phyloP scores from a whole-genome alignment of 2,888 invertebrate species.

The Hypercompe scribonia region DNA sequence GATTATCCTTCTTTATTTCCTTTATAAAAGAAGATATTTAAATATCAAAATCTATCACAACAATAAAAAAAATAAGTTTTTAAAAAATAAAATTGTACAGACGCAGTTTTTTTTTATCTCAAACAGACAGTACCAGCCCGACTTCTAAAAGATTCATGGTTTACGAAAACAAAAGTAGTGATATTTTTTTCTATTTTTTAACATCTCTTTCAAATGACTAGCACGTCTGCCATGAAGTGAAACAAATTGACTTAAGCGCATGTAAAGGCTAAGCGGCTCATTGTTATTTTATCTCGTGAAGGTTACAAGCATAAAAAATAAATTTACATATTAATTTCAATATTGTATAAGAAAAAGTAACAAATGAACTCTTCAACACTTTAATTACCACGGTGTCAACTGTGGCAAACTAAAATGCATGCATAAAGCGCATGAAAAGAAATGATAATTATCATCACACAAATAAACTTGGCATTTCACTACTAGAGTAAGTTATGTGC shows the following conservation, averaged over 20 bases:
- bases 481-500: background rate
- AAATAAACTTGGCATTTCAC: background rate
- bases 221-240: background rate
- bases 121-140: too few species aligned
- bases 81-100: background rate
- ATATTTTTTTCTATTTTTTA: background rate
- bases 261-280: background rate
- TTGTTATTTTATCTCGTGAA: slow-evolving; percentile 1
- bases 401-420: background rate
- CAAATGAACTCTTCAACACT: background rate
- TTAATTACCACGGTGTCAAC: background rate
- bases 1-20: background rate
- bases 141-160: background rate
- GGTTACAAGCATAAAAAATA: background rate
- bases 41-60: background rate
- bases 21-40: background rate
- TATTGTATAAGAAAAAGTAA: background rate
- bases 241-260: background rate
- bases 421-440: background rate
- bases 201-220: background rate
- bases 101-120: too few species aligned
- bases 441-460: background rate
- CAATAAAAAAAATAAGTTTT: background rate
- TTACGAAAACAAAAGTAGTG: background rate
- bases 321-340: background rate